A percentile compares a stretch with the other conserved stretches of the same genome.
phyloP scores from a whole-genome alignment of 2,888 invertebrate species.

The Chrysolina haemoptera region DNA sequence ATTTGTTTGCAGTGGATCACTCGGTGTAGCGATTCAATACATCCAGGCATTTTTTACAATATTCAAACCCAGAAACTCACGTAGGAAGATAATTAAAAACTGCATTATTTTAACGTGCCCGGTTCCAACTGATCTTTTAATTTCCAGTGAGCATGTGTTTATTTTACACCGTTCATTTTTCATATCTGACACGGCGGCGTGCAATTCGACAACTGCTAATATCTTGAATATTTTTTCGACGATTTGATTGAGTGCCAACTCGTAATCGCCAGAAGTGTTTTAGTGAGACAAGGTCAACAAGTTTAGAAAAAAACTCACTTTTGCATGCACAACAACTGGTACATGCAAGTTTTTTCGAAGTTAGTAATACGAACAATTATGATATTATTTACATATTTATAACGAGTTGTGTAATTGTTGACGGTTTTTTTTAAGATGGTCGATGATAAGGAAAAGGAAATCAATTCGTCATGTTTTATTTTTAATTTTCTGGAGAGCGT shows the following conservation, averaged over 20 bases:
- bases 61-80: background rate
- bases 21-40: no score
- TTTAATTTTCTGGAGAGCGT: background rate
- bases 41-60: no score
- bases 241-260: conserved; percentile 39
- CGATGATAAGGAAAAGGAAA: conserved; percentile 31
- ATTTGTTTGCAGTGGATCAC: no score
- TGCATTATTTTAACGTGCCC: background rate
- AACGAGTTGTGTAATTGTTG: conserved; percentile 15
- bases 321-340: conserved; percentile 28
- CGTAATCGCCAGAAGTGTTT: conserved; percentile 32
- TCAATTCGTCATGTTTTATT: conserved; percentile 1
- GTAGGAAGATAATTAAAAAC: background rate
- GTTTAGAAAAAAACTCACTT: conserved; percentile 33
- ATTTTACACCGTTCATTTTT: background rate
- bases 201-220: conserved; percentile 26
- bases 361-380: conserved; percentile 17
- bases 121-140: background rate
- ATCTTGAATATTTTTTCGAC: conserved; percentile 26
- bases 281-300: conserved; percentile 38
- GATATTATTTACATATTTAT: conserved; percentile 33
- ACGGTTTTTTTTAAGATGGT: conserved; percentile 4
- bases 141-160: conserved; percentile 1
- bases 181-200: background rate
- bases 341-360: conserved; percentile 23